Evolutionary conservation across 92 coral and sea anemone genomes (phyloP), one percentile per base, ranked within the genome.

Genomic region (Phenganax marumi): DNA sequence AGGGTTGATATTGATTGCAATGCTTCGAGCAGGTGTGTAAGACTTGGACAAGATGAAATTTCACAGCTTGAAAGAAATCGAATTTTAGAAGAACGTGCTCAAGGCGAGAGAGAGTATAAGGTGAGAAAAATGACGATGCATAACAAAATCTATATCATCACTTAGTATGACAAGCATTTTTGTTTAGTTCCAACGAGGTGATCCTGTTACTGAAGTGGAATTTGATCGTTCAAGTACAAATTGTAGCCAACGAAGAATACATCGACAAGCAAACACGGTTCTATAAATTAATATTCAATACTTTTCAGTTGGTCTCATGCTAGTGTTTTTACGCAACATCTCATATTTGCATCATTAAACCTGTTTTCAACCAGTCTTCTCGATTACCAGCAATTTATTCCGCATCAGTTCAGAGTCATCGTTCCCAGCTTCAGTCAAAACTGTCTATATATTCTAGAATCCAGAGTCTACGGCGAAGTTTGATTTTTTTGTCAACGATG

Each of bases 401-500:
- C 10, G 17, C 25, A 61, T 22, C 3, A 60, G 23, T n/a, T 12
- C 18, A 62, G 12, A 50, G 56, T 10, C 33, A n/a, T 14, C 3
- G 12, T 3, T 46, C 23, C 22, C 47, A 22, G 60, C 16, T 55
- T 19, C 26, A 14, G 26, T 51, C 24, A 14, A 53, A 22, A 57
- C 51, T 39, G 8, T 39, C 10, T 76, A 1, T 50, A 33, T 19
- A 50, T 65, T 60, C 13, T 71, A 95, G 98, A 76, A 86, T 63
- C 88, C 96, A 12, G 84, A 87, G 64, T 91, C 83, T 68, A 80
- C 90, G 19, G 92, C 98, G 48, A 89, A 84, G 78, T 95, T 95
- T 85, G 98, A 95, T 85, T 85, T 90, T 47, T 88, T 95, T n/a
- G 97, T 95, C 8, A 95, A 95, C 65, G 98, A 95, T 66, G 97